Evolutionary conservation across 2,113 vertebrate species (phyloP).

Genomic region (Calyptomena viridis): DNA sequence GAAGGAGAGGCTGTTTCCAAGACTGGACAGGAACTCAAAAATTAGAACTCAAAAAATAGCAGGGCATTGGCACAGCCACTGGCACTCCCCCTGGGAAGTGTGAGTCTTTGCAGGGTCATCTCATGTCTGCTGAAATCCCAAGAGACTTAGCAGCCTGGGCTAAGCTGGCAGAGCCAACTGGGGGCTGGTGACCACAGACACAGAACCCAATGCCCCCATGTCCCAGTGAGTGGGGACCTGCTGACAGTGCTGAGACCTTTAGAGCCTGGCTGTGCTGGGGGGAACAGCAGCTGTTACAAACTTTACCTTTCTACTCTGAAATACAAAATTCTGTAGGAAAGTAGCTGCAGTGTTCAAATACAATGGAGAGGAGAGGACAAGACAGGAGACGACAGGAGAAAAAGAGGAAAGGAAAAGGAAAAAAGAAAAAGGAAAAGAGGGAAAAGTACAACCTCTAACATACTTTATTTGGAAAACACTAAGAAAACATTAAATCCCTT

Average conservation of each 20-base stretch:
- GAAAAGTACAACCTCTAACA: background rate
- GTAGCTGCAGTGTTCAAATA: background rate
- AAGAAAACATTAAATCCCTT: rapidly evolving
- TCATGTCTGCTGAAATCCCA: background rate
- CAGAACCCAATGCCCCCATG: rapidly evolving
- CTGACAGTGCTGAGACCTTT: background rate
- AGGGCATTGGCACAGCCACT: background rate
- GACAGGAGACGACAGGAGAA: too few species aligned
- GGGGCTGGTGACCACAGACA: background rate
- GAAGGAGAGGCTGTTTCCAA: slow-evolving; percentile 23
- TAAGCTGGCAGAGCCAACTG: rapidly evolving
- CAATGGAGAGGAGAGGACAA: rapidly evolving
- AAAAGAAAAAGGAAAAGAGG: too few species aligned
- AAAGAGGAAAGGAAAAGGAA: too few species aligned
- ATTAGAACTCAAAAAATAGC: background rate
- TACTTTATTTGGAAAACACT: background rate
- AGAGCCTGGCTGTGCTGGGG: background rate
- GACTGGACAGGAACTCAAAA: background rate
- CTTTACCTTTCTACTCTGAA: background rate
- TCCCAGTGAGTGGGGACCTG: rapidly evolving
- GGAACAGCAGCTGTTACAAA: background rate
- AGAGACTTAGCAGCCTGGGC: background rate
- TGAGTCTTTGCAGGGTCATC: background rate
- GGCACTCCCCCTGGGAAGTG: rapidly evolving
- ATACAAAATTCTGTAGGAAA: background rate